Base-by-base conservation (phyloP, 2,888 invertebrate genomes). In the Cephus rjabovi region DNA sequence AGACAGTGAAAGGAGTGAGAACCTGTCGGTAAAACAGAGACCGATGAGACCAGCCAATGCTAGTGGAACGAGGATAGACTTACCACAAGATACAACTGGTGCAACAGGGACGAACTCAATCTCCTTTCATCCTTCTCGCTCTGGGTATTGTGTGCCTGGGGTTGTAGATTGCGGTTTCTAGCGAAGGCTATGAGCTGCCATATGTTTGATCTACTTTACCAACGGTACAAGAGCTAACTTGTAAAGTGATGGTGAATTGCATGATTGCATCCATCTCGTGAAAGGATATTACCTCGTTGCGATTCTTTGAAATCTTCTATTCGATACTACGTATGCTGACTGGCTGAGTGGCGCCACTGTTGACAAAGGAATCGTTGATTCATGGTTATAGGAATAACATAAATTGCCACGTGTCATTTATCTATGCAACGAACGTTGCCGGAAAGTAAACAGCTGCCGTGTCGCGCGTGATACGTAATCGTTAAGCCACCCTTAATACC, bases 161-260 rank as follows among this genome's bases (percentile, higher is more conserved):
- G 82, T 82, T 80, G 80, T 80, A 81, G 81, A 80, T 82, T 80
- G 81, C 77, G 79, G 80, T 80, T 77, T 78, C 77, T 79, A 81
- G 79, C 81, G 80, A 81, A 76, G 77, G 80, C 70, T 80, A 81
- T 75, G 77, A 79, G 73, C 77, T 34, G 76, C 73, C 82, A 56
- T 76, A 75, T 73, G 80, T 75, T 69, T 70, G 71, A 78, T 76
- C 75, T 75, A 78, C 70, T 78, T 76, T 76, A 33, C 34, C 74
- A 75, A 75, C 76, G 74, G 34, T 70, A 33, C n/a, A 35, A 31
- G 56, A 70, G 37, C 76, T 74, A 73, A 74, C 69, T 75, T 75
- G 74, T 34, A 34, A 76, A 76, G 69, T 74, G 23, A 56, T 23
- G 56, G 40, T n/a, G 69, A 73, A 70, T 74, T 76, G 69, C 68